Evolutionary conservation across 2,113 vertebrate species (phyloP).

Genomic region (Tor tambroides): DNA sequence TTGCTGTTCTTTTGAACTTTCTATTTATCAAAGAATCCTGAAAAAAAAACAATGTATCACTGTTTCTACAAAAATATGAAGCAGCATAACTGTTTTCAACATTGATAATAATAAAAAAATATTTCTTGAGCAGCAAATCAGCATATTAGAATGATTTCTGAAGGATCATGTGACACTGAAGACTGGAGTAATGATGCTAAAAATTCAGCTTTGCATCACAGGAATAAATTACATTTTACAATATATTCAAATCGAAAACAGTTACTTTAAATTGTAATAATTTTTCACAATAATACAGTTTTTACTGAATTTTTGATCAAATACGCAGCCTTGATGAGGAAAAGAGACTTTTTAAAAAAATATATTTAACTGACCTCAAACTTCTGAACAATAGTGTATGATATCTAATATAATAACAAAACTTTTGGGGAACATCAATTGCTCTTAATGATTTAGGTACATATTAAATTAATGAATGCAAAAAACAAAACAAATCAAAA

Average conservation of each 20-base stretch:
- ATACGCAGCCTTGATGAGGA: not conserved
- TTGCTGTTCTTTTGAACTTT: not conserved
- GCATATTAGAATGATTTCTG: not conserved
- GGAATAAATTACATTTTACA: no score
- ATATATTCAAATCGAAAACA: no score
- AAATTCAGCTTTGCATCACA: not conserved
- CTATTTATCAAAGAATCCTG: not conserved
- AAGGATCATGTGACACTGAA: not conserved
- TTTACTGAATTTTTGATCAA: not conserved
- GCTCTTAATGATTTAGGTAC: not conserved
- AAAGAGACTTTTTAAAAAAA: not conserved
- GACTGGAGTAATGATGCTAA: not conserved
- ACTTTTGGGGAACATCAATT: not conserved
- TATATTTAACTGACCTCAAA: not conserved
- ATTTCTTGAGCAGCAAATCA: not conserved
- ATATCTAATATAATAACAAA: not conserved
- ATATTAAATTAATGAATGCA: not conserved
- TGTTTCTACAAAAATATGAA: not conserved
- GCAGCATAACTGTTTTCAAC: not conserved
- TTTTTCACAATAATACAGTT: not conserved
- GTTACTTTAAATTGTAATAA: not conserved
- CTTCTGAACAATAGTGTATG: not conserved
- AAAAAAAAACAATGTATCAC: not conserved
- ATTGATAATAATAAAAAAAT: not conserved
- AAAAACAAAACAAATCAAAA: not conserved